Evolutionary conservation across 2,113 vertebrate species (phyloP).

Genomic region (Anser brachyrhynchus): DNA sequence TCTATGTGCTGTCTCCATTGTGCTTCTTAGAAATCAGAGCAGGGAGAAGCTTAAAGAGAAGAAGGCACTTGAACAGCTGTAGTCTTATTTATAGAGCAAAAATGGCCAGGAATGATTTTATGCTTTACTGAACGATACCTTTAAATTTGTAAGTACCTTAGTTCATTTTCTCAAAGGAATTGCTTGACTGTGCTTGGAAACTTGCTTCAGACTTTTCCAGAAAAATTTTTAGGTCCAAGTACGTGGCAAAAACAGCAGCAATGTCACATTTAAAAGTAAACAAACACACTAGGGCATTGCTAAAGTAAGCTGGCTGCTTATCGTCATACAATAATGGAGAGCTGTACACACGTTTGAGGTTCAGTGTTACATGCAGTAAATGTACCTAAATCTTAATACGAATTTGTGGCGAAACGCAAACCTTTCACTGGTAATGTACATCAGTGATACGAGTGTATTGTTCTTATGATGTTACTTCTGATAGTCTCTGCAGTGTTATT

Average conservation of each 20-base stretch:
- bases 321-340: neutral
- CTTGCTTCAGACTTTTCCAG: neutral
- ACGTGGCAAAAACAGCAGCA: neutral
- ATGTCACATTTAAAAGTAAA: neutral
- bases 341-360: neutral
- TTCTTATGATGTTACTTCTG: neutral
- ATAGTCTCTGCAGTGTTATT: neutral
- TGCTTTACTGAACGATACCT: neutral
- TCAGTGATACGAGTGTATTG: neutral
- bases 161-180: neutral
- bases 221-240: neutral
- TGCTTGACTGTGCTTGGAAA: neutral
- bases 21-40: conserved; percentile 29
- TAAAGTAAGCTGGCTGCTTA: neutral
- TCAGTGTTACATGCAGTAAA: neutral
- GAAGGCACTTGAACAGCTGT: neutral
- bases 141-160: neutral
- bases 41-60: neutral
- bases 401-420: neutral
- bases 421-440: neutral
- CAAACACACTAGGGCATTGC: neutral
- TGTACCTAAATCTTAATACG: neutral
- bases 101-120: neutral
- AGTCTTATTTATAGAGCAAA: conserved; percentile 25
- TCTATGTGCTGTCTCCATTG: neutral